Conservation (phyloP, 2,797 vertebrate species). For the Syngnathus acus region DNA sequence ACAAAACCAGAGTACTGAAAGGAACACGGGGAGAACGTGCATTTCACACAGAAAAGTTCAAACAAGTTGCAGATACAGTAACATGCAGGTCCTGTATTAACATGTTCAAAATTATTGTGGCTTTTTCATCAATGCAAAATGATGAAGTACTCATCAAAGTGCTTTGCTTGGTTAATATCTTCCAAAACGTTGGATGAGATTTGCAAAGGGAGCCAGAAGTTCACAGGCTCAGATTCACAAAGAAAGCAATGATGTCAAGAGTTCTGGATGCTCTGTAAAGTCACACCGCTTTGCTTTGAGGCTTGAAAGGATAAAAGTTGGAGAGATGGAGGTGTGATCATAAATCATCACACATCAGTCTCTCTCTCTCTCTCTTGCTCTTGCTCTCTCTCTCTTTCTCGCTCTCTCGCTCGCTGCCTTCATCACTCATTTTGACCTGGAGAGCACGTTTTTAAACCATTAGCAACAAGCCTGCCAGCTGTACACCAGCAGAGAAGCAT, state of each 20-base stretch:
- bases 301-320: conserved; percentile 39
- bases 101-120: neutral
- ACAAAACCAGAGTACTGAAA: neutral
- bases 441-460: conserved; percentile 75
- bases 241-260: conserved; percentile 59
- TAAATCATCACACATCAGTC: conserved; percentile 54
- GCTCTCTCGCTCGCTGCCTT: conserved; percentile 8
- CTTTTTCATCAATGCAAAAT: neutral
- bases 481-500: conserved; percentile 73
- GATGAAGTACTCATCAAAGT: conserved; percentile 8
- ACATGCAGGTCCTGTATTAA: neutral
- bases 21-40: neutral
- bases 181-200: conserved; percentile 34
- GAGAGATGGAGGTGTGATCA: conserved; percentile 33
- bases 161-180: conserved; percentile 19
- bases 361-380: neutral
- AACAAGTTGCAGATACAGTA: neutral
- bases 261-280: conserved; percentile 44
- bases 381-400: conserved; percentile 12
- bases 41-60: neutral
- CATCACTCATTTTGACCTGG: conserved; percentile 33
- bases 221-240: conserved; percentile 32
- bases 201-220: conserved; percentile 34
- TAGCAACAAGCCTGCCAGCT: conserved; percentile 68
- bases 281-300: conserved; percentile 40